phyloP scores from a whole-genome alignment of 2,113 vertebrate species.

The Nerophis lumbriciformis region DNA sequence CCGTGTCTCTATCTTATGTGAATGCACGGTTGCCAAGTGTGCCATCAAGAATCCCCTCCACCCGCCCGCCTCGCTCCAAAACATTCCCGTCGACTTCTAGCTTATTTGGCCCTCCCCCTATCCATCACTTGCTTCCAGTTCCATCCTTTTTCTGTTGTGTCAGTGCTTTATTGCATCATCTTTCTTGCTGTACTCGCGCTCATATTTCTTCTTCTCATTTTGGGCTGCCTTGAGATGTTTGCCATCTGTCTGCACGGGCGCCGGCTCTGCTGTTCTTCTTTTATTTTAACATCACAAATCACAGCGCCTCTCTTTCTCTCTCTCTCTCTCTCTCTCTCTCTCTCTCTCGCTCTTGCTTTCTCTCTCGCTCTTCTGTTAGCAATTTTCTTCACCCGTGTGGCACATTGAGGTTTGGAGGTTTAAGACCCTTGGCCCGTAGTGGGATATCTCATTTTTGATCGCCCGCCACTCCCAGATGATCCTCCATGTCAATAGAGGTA shows the following conservation, averaged over 20 bases:
- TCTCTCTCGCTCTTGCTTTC: neutral
- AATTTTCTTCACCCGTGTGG: slow-evolving; percentile 19
- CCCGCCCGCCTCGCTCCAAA: slow-evolving; percentile 4
- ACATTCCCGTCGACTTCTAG: slow-evolving; percentile 23
- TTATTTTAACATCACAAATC: slow-evolving; percentile 44
- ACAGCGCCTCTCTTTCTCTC: neutral
- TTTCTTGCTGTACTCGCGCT: slow-evolving; percentile 40
- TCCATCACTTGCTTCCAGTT: slow-evolving; percentile 27
- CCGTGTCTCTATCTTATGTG: slow-evolving; percentile 35
- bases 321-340: neutral
- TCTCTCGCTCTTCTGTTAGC: slow-evolving; percentile 9
- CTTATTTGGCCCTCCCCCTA: slow-evolving; percentile 35
- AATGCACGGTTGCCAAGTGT: slow-evolving; percentile 25
- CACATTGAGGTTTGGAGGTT: slow-evolving; percentile 8
- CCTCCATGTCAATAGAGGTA: slow-evolving; percentile 28
- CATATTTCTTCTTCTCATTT: slow-evolving; percentile 55
- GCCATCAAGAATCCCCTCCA: slow-evolving; percentile 1
- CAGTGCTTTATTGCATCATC: slow-evolving; percentile 49
- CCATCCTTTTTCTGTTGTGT: slow-evolving; percentile 41
- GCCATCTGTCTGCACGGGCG: slow-evolving; percentile 45
- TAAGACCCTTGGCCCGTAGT: neutral
- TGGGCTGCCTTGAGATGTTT: slow-evolving; percentile 47
- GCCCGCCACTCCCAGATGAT: slow-evolving; percentile 23
- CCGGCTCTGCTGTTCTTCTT: slow-evolving; percentile 30
- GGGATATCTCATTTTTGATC: slow-evolving; percentile 21